Base-by-base conservation (phyloP, 2,888 invertebrate species). In the Drosophila fungiperda region DNA sequence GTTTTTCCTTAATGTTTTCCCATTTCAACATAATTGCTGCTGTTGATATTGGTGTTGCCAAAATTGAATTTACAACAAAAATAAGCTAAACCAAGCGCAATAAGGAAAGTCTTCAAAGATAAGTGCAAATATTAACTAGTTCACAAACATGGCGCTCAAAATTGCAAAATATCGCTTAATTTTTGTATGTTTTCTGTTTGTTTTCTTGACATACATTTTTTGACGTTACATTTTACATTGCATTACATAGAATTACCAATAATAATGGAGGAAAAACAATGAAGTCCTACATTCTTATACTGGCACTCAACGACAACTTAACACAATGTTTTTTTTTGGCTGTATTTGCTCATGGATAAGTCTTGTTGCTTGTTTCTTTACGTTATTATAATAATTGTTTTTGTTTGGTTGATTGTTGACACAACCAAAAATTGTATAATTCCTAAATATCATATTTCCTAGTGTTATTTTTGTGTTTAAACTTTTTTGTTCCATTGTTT, bases 221-320 rank as follows among this genome's bases (percentile, higher is more conserved):
- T 62, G 36, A 63, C 80, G 48, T 53, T 64, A 32, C 66, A 11
- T 49, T 32, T 72, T 35, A 63, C 57, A 48, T 61, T 50, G 66
- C 73, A 53, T 71, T 54, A 50, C 49, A 29, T 52, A 66, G 49
- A 66, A 26, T 75, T 40, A 76, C 65, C 77, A 70, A 53, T 55
- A 23, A 59, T 48, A 57, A 5, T 42, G 45, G 26, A 11, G 12
- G 15, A 52, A 68, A 57, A 50, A 48, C 42, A 57, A 66, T 45
- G 12, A 49, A 53, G 36, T 53, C 23, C 50, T 23, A 53, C 35
- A 26, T 23, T 26, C 4, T 12, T 33, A 40, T 29, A 15, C 3
- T 26, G 26, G 12, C 26, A 38, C 12, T 54, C 33, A 49, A 65
- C 17, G 36, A 65, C 50, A 68, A 67, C 68, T 50, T 12, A 59